Conservation (phyloP, 2,888 invertebrate species). For the Pseudococcus viburni region DNA sequence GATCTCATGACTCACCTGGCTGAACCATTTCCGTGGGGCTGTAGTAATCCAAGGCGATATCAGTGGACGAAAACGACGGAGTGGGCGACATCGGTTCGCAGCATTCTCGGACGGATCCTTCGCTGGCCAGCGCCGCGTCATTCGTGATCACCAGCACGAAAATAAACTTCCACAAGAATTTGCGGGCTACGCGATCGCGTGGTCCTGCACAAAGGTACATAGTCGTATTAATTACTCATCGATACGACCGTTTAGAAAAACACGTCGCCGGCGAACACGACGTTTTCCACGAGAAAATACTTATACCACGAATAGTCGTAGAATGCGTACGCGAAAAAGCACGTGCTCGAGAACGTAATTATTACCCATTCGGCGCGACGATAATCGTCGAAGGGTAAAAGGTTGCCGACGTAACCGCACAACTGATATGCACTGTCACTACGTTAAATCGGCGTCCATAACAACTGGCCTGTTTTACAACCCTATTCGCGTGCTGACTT, state of each 20-base stretch:
- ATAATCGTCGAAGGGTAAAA: background rate
- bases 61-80: conserved; percentile 55
- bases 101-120: conserved; percentile 58
- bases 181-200: background rate
- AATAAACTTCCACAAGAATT: conserved; percentile 29
- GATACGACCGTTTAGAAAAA: background rate
- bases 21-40: conserved; percentile 45
- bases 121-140: conserved; percentile 58
- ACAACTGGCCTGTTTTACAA: conserved; percentile 12
- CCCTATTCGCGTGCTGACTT: background rate
- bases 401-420: conserved; percentile 45
- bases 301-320: background rate
- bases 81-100: conserved; percentile 63
- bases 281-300: background rate
- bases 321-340: conserved; percentile 1
- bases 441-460: conserved; percentile 34
- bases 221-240: conserved; percentile 33
- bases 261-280: background rate
- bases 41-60: conserved; percentile 45
- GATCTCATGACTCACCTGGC: conserved; percentile 15
- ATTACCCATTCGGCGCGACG: conserved; percentile 33
- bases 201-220: conserved; percentile 18
- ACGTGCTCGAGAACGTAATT: conserved; percentile 41
- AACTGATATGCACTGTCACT: conserved; percentile 42
- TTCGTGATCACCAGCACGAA: conserved; percentile 38